Evolutionary conservation across 2,113 vertebrate species (phyloP), one percentile per base, ranked within the genome.

Genomic region (Siphamia tubifer): DNA sequence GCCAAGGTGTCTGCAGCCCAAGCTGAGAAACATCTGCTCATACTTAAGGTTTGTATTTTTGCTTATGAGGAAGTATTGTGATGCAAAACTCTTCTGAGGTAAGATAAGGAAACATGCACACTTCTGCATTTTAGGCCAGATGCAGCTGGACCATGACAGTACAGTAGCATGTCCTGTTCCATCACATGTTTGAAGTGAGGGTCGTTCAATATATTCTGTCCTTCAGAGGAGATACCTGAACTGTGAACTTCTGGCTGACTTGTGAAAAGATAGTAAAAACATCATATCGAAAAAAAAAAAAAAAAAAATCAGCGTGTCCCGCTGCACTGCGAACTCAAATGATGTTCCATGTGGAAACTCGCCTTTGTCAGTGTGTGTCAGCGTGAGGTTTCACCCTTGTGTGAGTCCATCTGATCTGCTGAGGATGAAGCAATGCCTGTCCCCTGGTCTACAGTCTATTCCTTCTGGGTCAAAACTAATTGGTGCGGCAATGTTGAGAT

Each of bases 381-480:
- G 30, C n/a, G 30, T 68, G 49, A 68, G 42, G 17, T 10, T 61
- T 51, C 49, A 9, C 19, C 2, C 23, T 62, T 39, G 56, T 51
- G 60, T 68, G 48, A 66, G 65, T 74, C 60, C 16, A 51, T 79
- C 57, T 70, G 48, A 69, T 85, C 53, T 67, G 69, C 77, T 20
- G 43, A 25, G 55, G 66, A 80, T 69, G 61, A 66, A 82, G 65
- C 32, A 38, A 39, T 81, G 85, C 70, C 72, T 20, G 51, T 79
- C 73, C 56, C 53, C 62, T 44, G 27, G 51, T 85, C 67, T 62
- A 19, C 64, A 79, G 71, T 68, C 69, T 74, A 45, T 84, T 86
- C 82, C 81, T 91, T 89, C 88, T 88, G 86, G 89, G 87, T 90
- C 87, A 90, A 75, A 90, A 92, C 78, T 91, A 92, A 92, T 90